Evolutionary conservation across 2,113 vertebrate genomes (phyloP), one percentile per base, ranked within the genome.

Genomic region (Vulpes lagopus): DNA sequence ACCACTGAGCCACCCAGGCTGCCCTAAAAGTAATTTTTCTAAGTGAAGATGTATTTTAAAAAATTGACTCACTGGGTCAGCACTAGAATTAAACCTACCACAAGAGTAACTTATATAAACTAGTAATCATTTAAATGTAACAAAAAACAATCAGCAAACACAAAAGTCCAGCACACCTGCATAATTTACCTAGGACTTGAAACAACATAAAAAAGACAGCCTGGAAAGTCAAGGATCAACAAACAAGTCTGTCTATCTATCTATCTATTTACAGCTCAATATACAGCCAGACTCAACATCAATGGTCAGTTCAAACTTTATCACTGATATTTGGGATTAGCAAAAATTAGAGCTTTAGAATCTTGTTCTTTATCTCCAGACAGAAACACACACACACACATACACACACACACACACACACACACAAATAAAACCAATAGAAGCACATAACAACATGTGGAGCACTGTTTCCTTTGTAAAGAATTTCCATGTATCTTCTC

Each of bases 301-400:
- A 49, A 16, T 43, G 1, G 8, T 35, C 9, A 35, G 12, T 49
- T 57, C 76, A 30, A 5, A 78, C 20, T 85, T 30, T 22, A 53
- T 43, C 60, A 59, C 11, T 87, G 15, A 64, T 25, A 25, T 91
- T 67, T 64, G 6, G 15, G 7, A 71, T 91, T 85, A 81, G n/a
- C 74, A 88, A 89, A 89, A 94, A 80, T 12, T 43, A 71, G 83
- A 62, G 79, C 16, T 80, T 76, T 35, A 73, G 67, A 96, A 87
- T n/a, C 9, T 76, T 32, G 15, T 78, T 49, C 38, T 20, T 69
- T 57, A 91, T n/a, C 71, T 96, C 57, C 30, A 93, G 27, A 67
- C 10, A 96, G 53, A 80, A 17, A 80, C 17, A 81, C 38, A 89
- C 4, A 89, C 55, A 78, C 10, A 60, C 53, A 74, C n/a, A 60